Base-by-base conservation (phyloP, 2,113 vertebrate genomes). In the Platysternon megacephalum region DNA sequence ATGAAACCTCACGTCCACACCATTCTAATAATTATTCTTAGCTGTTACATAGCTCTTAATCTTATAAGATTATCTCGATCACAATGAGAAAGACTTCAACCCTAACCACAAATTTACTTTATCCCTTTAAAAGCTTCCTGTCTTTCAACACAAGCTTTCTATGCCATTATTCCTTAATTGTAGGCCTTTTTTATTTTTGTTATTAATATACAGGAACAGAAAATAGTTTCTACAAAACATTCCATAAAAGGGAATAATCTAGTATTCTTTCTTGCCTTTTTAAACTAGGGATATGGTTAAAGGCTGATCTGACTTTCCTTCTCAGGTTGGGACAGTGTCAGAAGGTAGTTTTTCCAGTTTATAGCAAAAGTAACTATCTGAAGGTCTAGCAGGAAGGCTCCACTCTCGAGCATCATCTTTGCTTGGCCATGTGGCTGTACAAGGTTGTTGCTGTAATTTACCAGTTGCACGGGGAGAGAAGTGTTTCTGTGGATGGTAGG, bases 201-300 rank as follows among this genome's bases (percentile, higher is more conserved):
- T 16, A 35, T 51, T 82, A 58, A 79, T 32, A 42, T 1, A 28
- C 3, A 10, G 44, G 68, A 56, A 32, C 9, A 49, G 19, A 83
- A 92, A 65, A 21, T 26, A 65, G 8, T 29, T 91, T 68, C 81
- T 90, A 65, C 6, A 55, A 44, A 80, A 89, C 53, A 61, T 14
- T 44, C 6, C 32, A 55, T 12, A 68, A 52, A 42, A 56, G 87
- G 11, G 1, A 82, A 56, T 26, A 17, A 8, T 26, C 74, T 51
- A 17, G 12, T 26, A 44, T 26, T 22, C 3, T 86, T 4, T 55
- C 32, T 0, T 8, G 46, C 7, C 53, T 78, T 51, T 22, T 87
- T 92, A 48, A 35, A 19, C 11, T 26, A 8, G 11, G n/a, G 11
- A 24, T 28, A 26, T 11, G 44, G 72, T 28, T 24, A 5, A 32